Evolutionary conservation across 53 echinoderm and acorn worm genomes (phyloP), one percentile per base, ranked within the genome.

Genomic region (Hippasteria phrygiana): DNA sequence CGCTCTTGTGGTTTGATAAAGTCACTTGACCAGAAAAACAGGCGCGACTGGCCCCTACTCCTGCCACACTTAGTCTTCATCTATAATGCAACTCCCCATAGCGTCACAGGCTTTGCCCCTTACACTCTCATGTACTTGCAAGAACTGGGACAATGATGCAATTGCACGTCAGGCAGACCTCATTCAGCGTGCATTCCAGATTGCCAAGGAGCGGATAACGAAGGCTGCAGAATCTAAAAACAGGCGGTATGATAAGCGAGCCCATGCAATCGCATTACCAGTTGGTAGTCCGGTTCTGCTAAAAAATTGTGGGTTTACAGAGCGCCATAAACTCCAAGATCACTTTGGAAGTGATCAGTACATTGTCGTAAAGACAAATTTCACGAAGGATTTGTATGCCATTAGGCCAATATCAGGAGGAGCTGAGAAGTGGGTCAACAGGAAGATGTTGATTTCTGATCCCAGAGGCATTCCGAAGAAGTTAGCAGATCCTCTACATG

Each of bases 1-100:
- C 91, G 0, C 63, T 91, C 1, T 91, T n/a, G 88, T 47, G 39
- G 62, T 6, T 55, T 94, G 78, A 89, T 91, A 1, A 40, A 80
- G 20, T 92, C 82, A 0, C 28, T 80, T 0, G 83, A 92, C 24
- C 50, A 59, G 0, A 55, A 56, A 24, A 33, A 38, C 32, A 34
- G 88, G 22, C 20, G 73, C 34, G 5, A 38, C 0, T 92, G 92
- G 92, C 92, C 88, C 4, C 73, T 82, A 63, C 34, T 92, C 11
- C 18, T 92, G 0, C 43, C 88, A 22, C 88, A 88, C 24, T 36
- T 91, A 0, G 63, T 88, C 0, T 88, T 79, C 14, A 22, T 80
- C 1, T 91, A 88, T 63, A 91, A 87, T 34, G 24, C 75, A 4
- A 87, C 91, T 38, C 63, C 73, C 3, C 80, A 80, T 43, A 63